Conservation (phyloP, 2,113 vertebrate species). For the Typhlomys cinereus region DNA sequence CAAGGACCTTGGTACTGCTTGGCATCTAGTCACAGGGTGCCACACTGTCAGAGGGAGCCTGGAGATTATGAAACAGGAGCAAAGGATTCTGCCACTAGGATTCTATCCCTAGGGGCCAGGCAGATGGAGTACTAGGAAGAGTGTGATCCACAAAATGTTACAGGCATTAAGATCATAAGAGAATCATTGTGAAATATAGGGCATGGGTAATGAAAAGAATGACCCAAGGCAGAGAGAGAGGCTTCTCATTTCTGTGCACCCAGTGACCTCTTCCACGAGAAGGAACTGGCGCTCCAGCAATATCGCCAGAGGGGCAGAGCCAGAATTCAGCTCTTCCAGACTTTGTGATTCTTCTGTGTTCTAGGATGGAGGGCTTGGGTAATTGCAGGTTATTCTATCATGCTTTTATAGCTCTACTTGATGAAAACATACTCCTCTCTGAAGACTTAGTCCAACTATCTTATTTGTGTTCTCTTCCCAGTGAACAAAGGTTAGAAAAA, state of each 20-base stretch:
- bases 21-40: neutral
- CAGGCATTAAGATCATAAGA: neutral
- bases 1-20: neutral
- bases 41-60: neutral
- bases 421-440: neutral
- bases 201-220: neutral
- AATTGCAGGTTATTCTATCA: neutral
- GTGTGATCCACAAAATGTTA: neutral
- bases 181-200: neutral
- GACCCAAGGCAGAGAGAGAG: neutral
- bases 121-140: neutral
- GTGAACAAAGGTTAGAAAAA: neutral
- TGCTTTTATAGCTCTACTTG: constrained; percentile 23
- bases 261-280: neutral
- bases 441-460: constrained; percentile 14
- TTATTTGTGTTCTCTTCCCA: constrained; percentile 23
- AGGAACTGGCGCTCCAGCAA: neutral
- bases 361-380: neutral
- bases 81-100: neutral
- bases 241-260: neutral
- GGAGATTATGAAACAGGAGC: neutral
- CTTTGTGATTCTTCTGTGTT: neutral
- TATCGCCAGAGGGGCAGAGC: neutral
- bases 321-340: neutral
- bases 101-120: neutral